Base-by-base conservation (phyloP, 2,888 invertebrate species). In the Syritta pipiens region DNA sequence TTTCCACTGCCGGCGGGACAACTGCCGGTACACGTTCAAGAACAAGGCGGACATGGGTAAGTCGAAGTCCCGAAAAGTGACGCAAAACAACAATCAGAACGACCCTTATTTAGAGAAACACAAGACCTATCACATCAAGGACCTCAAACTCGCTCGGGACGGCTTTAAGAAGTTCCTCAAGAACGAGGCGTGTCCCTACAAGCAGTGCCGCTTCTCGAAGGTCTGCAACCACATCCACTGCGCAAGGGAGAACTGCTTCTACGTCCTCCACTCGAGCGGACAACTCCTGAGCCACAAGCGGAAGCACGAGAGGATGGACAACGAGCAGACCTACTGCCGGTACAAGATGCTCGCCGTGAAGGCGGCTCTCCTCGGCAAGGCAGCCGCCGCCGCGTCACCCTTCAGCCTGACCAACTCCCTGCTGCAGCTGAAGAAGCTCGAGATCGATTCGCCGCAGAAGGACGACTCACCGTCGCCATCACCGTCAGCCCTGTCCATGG, bases 81-180 rank as follows among this genome's bases (percentile, higher is more conserved):
- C n/a, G n/a, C n/a, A n/a, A n/a, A n/a, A n/a, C n/a, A n/a, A n/a
- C 9, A 7, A 37, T 1, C 37, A 17, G 17, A 7, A 6, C 6
- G 12, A 5, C 17, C 14, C 19, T 7, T 17, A 7, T 9, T 17
- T 37, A 97, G 97, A 98, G 90, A 98, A 97, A 90, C 98, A 98
- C 91, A 98, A 97, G 89, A 94, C 96, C 3, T 97, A 97, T 87
- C 98, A 98, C 89, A 96, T 97, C 86, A 97, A 97, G 90, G 97
- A 98, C 89, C 96, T 97, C 85, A 96, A 97, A 81, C 90, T 98
- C 32, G 94, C 95, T 28, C 92, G 95, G 67, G 97, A 98, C 86
- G 97, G 97, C 9, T 98, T 98, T 90, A 97, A 97, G 89, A 98
- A 98, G 88, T 97, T 97, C 89, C 96, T 97, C 94, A 98, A 98